Evolutionary conservation across 1,140 invertebrate genomes (phyloP).

Genomic region (Drosophila hydei): DNA sequence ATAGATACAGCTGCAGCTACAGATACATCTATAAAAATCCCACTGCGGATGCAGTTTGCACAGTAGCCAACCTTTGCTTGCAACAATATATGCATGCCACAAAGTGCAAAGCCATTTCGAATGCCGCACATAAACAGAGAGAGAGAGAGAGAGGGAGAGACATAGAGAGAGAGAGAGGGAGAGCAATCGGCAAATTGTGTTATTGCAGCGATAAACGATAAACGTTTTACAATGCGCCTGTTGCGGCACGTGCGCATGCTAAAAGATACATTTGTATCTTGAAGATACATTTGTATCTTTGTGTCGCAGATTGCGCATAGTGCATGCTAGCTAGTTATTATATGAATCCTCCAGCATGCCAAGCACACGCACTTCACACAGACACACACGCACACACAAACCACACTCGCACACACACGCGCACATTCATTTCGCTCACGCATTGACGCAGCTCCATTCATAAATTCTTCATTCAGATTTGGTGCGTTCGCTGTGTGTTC

Average conservation of each 20-base stretch:
- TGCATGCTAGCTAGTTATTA: background rate
- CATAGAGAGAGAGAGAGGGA: background rate
- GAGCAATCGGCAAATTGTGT: slow-evolving; percentile 18
- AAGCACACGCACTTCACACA: slow-evolving; percentile 2
- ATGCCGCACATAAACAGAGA: slow-evolving; percentile 1
- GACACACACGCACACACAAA: slow-evolving; percentile 12
- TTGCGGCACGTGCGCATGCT: slow-evolving; percentile 31
- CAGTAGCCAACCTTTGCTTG: slow-evolving; percentile 42
- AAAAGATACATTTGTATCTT: slow-evolving; percentile 36
- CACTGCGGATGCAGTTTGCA: slow-evolving; percentile 19
- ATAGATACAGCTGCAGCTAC: slow-evolving; percentile 15
- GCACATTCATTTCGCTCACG: slow-evolving; percentile 40
- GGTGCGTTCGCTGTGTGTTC: slow-evolving; percentile 32
- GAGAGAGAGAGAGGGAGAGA: background rate
- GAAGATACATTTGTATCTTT: slow-evolving; percentile 30
- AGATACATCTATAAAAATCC: slow-evolving; percentile 16
- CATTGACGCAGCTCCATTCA: slow-evolving; percentile 61
- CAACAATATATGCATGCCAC: slow-evolving; percentile 26
- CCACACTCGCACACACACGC: slow-evolving; percentile 1
- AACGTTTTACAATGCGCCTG: slow-evolving; percentile 15
- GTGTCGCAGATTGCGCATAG: slow-evolving; percentile 10
- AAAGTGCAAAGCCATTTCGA: slow-evolving; percentile 14
- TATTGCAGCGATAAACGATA: slow-evolving; percentile 33
- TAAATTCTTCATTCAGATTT: slow-evolving; percentile 79
- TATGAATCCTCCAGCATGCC: slow-evolving; percentile 32